phyloP scores from a whole-genome alignment of 2,797 vertebrate species.

The Botia almorhae region DNA sequence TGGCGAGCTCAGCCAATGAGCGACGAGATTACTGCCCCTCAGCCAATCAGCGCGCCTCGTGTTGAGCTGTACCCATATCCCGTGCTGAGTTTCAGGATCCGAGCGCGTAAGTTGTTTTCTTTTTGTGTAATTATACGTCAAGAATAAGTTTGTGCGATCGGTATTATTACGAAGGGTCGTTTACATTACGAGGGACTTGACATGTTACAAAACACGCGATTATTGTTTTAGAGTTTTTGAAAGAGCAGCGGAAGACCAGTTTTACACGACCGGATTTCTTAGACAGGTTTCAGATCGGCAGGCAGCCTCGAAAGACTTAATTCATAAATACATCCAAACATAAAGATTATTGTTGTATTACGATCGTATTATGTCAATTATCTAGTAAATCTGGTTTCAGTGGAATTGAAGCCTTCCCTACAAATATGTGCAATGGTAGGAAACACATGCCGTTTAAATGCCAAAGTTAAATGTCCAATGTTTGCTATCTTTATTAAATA shows the following conservation, averaged over 20 bases:
- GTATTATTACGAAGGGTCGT: not conserved
- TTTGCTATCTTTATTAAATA: not conserved
- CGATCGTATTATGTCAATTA: no score
- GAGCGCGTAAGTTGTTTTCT: slow-evolving; percentile 59
- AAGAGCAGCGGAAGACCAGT: not conserved
- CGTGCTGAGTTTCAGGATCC: slow-evolving; percentile 59
- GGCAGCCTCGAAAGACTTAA: not conserved
- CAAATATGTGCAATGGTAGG: not conserved
- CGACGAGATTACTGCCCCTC: not conserved
- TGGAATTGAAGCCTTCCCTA: no score
- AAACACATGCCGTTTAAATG: slow-evolving; percentile 2
- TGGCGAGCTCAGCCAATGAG: slow-evolving; percentile 10
- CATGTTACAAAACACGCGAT: not conserved
- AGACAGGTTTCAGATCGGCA: not conserved
- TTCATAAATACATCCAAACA: not conserved
- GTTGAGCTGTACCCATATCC: slow-evolving; percentile 24
- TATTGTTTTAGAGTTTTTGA: not conserved
- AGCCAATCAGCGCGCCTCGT: slow-evolving; percentile 21
- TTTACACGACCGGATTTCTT: not conserved
- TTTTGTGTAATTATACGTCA: slow-evolving; percentile 19
- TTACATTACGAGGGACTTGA: not conserved
- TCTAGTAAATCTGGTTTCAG: no score
- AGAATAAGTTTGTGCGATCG: not conserved
- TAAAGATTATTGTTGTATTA: not conserved
- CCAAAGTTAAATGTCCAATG: not conserved